Evolutionary conservation across 2,113 vertebrate species (phyloP).

Genomic region (Gasterosteus nipponicus): DNA sequence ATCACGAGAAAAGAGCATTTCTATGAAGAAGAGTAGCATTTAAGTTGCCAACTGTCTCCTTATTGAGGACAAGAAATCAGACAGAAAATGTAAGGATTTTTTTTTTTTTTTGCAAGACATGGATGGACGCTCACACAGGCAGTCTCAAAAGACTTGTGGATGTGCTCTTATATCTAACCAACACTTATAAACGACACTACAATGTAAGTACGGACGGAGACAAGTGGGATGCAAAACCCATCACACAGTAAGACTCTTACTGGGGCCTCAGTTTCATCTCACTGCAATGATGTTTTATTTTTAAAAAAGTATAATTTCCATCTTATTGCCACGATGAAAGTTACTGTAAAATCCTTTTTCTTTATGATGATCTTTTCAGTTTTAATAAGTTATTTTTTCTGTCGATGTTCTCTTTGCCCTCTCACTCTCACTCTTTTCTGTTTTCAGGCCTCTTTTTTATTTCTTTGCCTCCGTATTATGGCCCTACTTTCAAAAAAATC

Average conservation of each 20-base stretch:
- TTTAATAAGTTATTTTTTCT: constrained; percentile 73
- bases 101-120: constrained; percentile 40
- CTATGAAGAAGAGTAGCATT: neutral
- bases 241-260: constrained; percentile 24
- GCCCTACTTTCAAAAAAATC: constrained; percentile 87
- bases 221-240: neutral
- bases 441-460: constrained; percentile 23
- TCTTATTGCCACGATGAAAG: neutral
- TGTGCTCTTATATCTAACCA: constrained; percentile 65
- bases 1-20: neutral
- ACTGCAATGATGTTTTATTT: constrained; percentile 1
- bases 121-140: constrained; percentile 19
- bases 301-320: neutral
- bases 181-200: constrained; percentile 52
- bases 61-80: neutral
- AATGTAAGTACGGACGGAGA: constrained; percentile 45
- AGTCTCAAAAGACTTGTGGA: constrained; percentile 29
- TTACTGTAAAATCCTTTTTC: constrained; percentile 14
- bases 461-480: constrained; percentile 51
- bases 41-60: neutral
- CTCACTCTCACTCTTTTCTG: constrained; percentile 50
- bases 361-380: constrained; percentile 52
- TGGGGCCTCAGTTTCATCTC: constrained; percentile 22
- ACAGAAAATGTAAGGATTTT: constrained; percentile 3
- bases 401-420: constrained; percentile 76